These are phyloP conservation scores for Coptotermes formosanus DNA, from an alignment of 1,140 invertebrate genomes.

Conservation along the genomic window DNA sequence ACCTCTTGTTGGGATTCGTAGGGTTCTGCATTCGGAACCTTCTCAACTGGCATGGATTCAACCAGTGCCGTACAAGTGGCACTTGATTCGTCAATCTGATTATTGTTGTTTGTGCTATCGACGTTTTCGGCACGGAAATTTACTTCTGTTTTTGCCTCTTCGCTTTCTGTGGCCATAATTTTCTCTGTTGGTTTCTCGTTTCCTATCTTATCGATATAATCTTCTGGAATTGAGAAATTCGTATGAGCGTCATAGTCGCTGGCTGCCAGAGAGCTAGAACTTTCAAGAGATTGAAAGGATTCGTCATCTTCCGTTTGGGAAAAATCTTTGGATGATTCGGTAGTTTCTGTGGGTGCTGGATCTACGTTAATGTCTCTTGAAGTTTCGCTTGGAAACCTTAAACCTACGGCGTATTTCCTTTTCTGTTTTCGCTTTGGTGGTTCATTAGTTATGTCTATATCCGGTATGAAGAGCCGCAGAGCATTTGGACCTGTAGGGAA, in stretches of 20 bases:
- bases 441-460: constrained; percentile 50
- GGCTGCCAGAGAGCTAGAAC: not conserved
- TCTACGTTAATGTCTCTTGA: not conserved
- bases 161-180: not conserved
- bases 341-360: constrained; percentile 38
- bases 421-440: constrained; percentile 47
- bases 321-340: constrained; percentile 35
- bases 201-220: not conserved
- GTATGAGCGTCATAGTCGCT: not conserved
- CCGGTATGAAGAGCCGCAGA: constrained; percentile 52
- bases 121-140: not conserved
- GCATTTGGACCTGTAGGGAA: constrained; percentile 56
- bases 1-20: not conserved
- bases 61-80: constrained; percentile 15
- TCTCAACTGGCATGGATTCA: not conserved
- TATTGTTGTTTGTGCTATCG: constrained; percentile 22
- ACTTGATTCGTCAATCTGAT: not conserved
- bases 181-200: not conserved
- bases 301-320: not conserved
- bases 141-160: not conserved
- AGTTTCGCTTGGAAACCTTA: not conserved
- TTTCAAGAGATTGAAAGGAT: not conserved
- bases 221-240: too few relatives aligned
- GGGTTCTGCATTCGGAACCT: not conserved
- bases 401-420: constrained; percentile 47